phyloP scores from a whole-genome alignment of 2,113 vertebrate species.

The Neotoma lepida region DNA sequence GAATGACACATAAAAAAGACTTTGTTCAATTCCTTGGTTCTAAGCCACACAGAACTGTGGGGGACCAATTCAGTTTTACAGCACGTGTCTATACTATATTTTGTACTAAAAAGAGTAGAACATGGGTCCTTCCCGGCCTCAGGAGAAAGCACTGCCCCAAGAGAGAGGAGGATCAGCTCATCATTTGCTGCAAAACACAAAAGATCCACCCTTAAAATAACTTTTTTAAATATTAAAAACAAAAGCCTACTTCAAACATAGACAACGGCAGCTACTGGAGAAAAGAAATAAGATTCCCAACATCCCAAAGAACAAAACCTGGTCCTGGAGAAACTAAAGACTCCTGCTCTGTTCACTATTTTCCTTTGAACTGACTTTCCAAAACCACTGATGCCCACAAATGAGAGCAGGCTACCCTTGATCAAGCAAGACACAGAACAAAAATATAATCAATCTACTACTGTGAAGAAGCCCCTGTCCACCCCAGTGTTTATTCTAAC shows the following conservation, averaged over 20 bases:
- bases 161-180: not conserved
- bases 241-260: conserved; percentile 5
- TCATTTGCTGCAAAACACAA: not conserved
- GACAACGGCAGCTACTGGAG: not conserved
- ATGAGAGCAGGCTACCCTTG: conserved; percentile 84
- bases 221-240: conserved; percentile 47
- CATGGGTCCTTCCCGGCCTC: conserved; percentile 21
- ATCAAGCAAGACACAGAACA: conserved; percentile 87
- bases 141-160: not conserved
- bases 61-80: not conserved
- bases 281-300: not conserved
- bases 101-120: conserved; percentile 21
- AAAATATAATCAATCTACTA: conserved; percentile 86
- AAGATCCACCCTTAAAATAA: not conserved
- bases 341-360: conserved; percentile 58
- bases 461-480: conserved; percentile 84
- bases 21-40: conserved; percentile 66
- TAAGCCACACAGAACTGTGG: not conserved
- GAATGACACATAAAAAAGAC: conserved; percentile 81
- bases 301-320: conserved; percentile 31
- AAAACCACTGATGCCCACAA: conserved; percentile 73
- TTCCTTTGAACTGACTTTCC: conserved; percentile 83
- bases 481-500: conserved; percentile 87
- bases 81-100: not conserved
- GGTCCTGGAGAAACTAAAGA: conserved; percentile 69